A percentile compares a stretch with the other conserved stretches of the same genome.
phyloP scores from a whole-genome alignment of 1,140 invertebrate genomes.

The Bombus waltoni region DNA sequence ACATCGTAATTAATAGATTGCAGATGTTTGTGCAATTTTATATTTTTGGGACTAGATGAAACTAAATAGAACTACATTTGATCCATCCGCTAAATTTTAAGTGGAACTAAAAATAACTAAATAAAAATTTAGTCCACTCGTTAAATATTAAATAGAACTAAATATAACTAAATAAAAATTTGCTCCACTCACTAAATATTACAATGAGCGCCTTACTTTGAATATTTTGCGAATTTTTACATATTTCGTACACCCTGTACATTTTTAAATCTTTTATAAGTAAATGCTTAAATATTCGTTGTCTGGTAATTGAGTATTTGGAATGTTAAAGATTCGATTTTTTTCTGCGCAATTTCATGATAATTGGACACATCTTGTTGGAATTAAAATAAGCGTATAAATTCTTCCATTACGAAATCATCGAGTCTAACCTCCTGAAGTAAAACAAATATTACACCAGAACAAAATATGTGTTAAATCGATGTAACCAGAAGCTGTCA shows the following conservation, averaged over 20 bases:
- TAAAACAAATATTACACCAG: background rate
- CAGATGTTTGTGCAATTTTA: background rate
- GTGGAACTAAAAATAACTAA: too few species aligned
- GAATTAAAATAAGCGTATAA: background rate
- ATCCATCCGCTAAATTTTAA: background rate
- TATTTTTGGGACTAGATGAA: background rate
- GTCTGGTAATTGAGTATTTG: too few species aligned
- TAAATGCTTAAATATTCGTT: background rate
- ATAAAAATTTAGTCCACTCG: too few species aligned
- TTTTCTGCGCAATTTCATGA: too few species aligned
- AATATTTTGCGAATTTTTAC: background rate
- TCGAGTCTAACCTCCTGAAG: background rate
- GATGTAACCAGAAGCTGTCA: background rate
- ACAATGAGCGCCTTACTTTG: accelerated
- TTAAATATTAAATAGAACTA: background rate
- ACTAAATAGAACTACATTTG: background rate
- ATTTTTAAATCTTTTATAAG: background rate
- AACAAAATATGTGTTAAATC: background rate
- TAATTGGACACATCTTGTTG: too few species aligned
- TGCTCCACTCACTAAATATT: background rate
- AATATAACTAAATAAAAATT: background rate
- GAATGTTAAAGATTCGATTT: too few species aligned
- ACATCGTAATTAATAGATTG: background rate
- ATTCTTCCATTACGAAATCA: background rate
- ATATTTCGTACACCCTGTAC: too few species aligned